These are phyloP conservation scores for Morone chrysops DNA, from an alignment of 2,113 vertebrate species.

Conservation along the genomic window DNA sequence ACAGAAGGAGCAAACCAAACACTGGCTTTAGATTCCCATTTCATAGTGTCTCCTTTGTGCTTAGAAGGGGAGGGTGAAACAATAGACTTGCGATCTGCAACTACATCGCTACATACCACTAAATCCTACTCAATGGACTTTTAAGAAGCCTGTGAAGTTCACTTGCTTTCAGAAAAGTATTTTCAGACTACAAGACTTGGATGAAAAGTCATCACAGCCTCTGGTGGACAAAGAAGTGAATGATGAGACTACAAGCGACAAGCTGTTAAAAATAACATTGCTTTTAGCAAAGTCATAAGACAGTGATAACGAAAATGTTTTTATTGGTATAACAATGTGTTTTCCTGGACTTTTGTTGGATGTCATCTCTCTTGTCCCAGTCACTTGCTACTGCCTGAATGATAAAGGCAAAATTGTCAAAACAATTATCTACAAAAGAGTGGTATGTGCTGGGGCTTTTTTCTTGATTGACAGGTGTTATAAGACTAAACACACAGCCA, in stretches of 20 bases:
- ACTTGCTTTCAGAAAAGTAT: neutral
- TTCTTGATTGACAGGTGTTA: constrained; percentile 28
- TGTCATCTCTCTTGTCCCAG: constrained; percentile 2
- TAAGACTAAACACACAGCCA: neutral
- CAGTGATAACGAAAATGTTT: neutral
- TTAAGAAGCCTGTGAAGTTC: neutral
- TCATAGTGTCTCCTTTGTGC: no score
- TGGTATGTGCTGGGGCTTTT: constrained; percentile 6
- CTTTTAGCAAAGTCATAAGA: neutral
- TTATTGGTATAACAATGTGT: neutral
- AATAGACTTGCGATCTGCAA: no score
- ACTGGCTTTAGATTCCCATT: no score
- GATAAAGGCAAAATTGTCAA: constrained; percentile 29
- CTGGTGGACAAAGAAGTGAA: neutral
- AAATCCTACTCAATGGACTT: no score
- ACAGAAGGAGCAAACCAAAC: no score
- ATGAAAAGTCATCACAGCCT: neutral
- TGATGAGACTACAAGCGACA: neutral
- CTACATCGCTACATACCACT: no score
- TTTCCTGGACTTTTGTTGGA: neutral
- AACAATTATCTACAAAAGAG: constrained; percentile 2
- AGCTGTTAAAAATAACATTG: neutral
- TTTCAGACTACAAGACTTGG: neutral
- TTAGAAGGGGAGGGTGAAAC: no score
- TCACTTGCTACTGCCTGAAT: constrained; percentile 6